Conservation (phyloP, 2,888 invertebrate genomes). For the Dasypogon diadema region DNA sequence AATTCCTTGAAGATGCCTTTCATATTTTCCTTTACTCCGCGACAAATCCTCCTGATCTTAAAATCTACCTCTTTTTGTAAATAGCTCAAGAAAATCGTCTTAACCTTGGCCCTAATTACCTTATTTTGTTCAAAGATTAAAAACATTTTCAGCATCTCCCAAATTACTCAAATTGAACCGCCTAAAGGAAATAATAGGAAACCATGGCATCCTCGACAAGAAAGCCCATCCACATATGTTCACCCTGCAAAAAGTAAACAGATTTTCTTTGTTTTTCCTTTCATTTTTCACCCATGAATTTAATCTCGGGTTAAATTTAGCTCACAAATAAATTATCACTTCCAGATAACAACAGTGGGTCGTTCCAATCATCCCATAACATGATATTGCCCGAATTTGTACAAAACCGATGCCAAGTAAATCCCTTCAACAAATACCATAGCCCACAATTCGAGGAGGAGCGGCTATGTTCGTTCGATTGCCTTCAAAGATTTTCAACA, state of each 20-base stretch:
- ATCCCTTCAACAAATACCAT: slow-evolving; percentile 16
- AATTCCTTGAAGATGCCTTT: no score
- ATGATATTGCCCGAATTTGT: slow-evolving; percentile 2
- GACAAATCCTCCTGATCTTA: no score
- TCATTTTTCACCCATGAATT: slow-evolving; percentile 11
- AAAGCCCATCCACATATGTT: background rate
- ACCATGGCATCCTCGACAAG: background rate
- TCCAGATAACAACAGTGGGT: slow-evolving; percentile 29
- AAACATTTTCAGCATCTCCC: background rate
- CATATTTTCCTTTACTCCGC: slow-evolving; percentile 21
- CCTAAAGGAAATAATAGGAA: background rate
- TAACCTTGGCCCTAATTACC: slow-evolving; percentile 6
- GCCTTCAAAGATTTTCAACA: slow-evolving; percentile 3
- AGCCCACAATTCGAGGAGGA: background rate
- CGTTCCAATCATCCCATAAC: slow-evolving; percentile 2
- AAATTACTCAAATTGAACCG: background rate
- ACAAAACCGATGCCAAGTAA: background rate
- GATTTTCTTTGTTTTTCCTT: slow-evolving; percentile 34
- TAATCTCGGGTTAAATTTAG: slow-evolving; percentile 22
- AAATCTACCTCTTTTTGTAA: background rate
- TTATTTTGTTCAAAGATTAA: background rate
- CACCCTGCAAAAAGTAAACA: slow-evolving; percentile 9
- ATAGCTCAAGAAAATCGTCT: slow-evolving; percentile 16
- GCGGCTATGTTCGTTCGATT: background rate
- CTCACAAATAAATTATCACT: slow-evolving; percentile 39